Percentiles rank a stretch among this genome's conserved stretches.
phyloP scores from a whole-genome alignment of 2,888 invertebrate genomes.

The Campopleginae sp. region DNA sequence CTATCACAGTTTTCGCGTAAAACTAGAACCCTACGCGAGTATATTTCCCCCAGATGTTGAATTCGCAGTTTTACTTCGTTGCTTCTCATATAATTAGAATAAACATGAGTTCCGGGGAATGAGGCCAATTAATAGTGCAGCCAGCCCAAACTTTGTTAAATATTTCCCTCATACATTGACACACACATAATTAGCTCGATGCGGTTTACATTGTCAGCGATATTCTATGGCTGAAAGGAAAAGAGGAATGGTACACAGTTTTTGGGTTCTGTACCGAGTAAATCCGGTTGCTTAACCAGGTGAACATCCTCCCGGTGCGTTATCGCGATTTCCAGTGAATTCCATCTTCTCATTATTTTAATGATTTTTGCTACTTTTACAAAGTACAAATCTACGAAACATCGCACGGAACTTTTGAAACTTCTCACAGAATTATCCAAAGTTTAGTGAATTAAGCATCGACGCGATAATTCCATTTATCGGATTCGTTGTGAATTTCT shows the following conservation, averaged over 20 bases:
- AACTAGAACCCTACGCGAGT: not conserved
- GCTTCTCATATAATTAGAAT: conserved; percentile 43
- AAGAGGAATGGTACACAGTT: not conserved
- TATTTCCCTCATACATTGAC: not conserved
- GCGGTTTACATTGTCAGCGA: conserved; percentile 1
- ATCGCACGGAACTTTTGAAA: not conserved
- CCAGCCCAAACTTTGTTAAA: not conserved
- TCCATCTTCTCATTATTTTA: not conserved
- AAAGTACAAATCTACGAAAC: not conserved
- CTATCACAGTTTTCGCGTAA: conserved; percentile 33
- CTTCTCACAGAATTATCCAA: not conserved
- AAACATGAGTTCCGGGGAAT: conserved; percentile 22
- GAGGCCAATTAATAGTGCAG: conserved; percentile 34
- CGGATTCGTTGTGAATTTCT: not conserved
- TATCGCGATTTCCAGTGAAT: not conserved
- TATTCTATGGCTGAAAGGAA: conserved; percentile 7
- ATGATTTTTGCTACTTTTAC: not conserved
- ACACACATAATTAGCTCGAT: not conserved
- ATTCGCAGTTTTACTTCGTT: conserved; percentile 12
- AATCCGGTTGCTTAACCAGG: not conserved
- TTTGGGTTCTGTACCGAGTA: not conserved
- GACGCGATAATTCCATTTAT: not conserved
- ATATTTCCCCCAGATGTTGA: conserved; percentile 13
- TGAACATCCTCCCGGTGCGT: not conserved
- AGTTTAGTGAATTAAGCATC: not conserved